phyloP scores from a whole-genome alignment of 2,113 vertebrate genomes.

The Ochotona princeps region DNA sequence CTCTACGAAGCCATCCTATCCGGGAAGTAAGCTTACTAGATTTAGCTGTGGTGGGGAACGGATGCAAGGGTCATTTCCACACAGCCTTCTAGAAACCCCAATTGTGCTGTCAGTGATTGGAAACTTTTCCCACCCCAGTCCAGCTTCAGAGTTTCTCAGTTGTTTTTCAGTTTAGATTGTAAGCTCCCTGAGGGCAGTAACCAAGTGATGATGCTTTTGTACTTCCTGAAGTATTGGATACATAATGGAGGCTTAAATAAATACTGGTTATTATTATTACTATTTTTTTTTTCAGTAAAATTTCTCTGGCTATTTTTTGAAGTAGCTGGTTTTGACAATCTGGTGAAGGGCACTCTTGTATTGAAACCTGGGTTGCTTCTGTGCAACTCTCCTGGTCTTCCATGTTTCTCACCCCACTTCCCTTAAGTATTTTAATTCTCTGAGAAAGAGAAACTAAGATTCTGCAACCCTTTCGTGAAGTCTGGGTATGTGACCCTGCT shows the following conservation, averaged over 20 bases:
- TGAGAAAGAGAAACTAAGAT: conserved; percentile 53
- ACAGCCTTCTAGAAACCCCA: conserved; percentile 16
- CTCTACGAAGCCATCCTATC: not conserved
- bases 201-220: conserved; percentile 67
- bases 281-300: conserved; percentile 77
- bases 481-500: conserved; percentile 56
- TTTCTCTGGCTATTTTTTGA: conserved; percentile 82
- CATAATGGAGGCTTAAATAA: conserved; percentile 78
- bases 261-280: conserved; percentile 61
- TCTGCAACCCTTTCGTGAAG: conserved; percentile 34
- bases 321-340: conserved; percentile 78
- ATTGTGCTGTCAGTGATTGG: conserved; percentile 41
- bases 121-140: not conserved
- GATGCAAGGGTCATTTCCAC: conserved; percentile 15
- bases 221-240: conserved; percentile 73
- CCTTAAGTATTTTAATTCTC: conserved; percentile 57
- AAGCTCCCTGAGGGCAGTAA: conserved; percentile 80
- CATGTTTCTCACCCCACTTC: conserved; percentile 38
- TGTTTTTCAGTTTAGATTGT: conserved; percentile 77
- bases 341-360: conserved; percentile 56
- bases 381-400: conserved; percentile 39
- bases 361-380: conserved; percentile 59
- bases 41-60: conserved; percentile 12
- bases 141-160: conserved; percentile 61
- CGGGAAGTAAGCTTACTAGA: conserved; percentile 32